Base-by-base conservation (phyloP, 1,140 invertebrate genomes). In the Anastrepha obliqua region DNA sequence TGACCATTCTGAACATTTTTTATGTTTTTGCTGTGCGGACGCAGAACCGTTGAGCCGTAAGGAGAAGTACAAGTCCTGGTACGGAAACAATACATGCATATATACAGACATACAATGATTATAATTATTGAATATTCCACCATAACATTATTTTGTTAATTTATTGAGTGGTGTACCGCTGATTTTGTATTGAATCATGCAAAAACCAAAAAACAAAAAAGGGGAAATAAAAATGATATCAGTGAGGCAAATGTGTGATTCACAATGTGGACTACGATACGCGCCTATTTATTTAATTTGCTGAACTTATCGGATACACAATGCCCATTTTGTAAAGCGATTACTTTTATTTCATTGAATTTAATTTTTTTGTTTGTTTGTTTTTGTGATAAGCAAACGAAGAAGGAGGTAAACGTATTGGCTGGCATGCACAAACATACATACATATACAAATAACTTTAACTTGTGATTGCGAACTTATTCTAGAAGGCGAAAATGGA, bases 21-120 rank as follows among this genome's bases (percentile, higher is more conserved):
- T 89, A 17, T 93, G 91, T 88, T 91, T 92, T 87, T 91, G 90
- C 59, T 91, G 90, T 78, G 86, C 90, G 3, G 70, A 81, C 6
- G 74, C 74, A 39, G 87, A 88, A 74, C 70, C 87, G 74, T 89
- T 62, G 89, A 74, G 85, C 65, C 89, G 88, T 89, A 88, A 89
- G 89, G 86, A 89, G 89, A 91, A 90, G 86, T 89, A 88, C 74
- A 88, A 89, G 89, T 89, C 90, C 88, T 86, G 89, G 70, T 85
- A 89, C 67, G 47, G 29, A 39, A 47, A 29, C 29, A 29, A 29
- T 29, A 29, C 29, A 29, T 29, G 44, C 64, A 15, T 65, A 65
- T 9, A 9, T 65, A 7, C 55, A 13, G 4, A 55, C 3, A 60
- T 85, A 20, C 58, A 85, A 59, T 85, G 42, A 47, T 74, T 74